A percentile compares a stretch with the other conserved stretches of the same genome.
Conservation (phyloP, 2,797 vertebrate genomes). For the Microchirus variegatus region DNA sequence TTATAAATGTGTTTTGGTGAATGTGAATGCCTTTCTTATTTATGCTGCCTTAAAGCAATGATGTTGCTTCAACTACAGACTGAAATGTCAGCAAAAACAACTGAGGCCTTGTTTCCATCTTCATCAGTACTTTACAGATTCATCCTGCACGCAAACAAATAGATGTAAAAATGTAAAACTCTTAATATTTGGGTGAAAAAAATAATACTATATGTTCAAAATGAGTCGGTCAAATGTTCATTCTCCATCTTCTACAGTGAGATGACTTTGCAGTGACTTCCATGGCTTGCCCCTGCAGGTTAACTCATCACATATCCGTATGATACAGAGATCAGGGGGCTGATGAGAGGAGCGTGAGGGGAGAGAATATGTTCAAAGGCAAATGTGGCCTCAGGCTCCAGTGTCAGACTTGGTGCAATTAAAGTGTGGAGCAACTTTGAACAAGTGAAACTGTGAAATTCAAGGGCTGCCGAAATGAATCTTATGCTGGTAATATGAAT, state of each 20-base stretch:
- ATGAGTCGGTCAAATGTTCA: background rate
- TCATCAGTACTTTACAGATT: constrained; percentile 1
- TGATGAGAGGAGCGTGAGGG: constrained; percentile 15
- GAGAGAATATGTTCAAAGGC: constrained; percentile 43
- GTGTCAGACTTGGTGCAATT: constrained; percentile 5
- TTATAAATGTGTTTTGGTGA: too few relatives aligned
- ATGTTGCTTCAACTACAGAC: constrained; percentile 2
- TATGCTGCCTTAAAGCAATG: background rate
- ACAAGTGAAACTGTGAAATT: constrained; percentile 3
- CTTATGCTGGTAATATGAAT: background rate
- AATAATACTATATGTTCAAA: background rate
- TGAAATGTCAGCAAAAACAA: constrained; percentile 20
- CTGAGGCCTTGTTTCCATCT: background rate
- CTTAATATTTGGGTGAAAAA: background rate
- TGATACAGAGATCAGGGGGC: constrained; percentile 34
- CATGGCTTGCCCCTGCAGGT: constrained; percentile 29
- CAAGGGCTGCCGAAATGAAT: background rate
- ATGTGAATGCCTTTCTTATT: background rate
- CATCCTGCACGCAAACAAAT: background rate
- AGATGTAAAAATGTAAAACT: background rate
- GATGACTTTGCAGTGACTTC: constrained; percentile 66
- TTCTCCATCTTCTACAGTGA: constrained; percentile 19
- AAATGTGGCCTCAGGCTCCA: constrained; percentile 43
- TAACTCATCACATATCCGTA: constrained; percentile 50
- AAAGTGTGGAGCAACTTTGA: constrained; percentile 20